Percentiles rank a stretch among this genome's conserved stretches.
These are phyloP conservation scores for Vollenhovia emeryi DNA, from an alignment of 1,140 invertebrate genomes.

Conservation along the genomic window DNA sequence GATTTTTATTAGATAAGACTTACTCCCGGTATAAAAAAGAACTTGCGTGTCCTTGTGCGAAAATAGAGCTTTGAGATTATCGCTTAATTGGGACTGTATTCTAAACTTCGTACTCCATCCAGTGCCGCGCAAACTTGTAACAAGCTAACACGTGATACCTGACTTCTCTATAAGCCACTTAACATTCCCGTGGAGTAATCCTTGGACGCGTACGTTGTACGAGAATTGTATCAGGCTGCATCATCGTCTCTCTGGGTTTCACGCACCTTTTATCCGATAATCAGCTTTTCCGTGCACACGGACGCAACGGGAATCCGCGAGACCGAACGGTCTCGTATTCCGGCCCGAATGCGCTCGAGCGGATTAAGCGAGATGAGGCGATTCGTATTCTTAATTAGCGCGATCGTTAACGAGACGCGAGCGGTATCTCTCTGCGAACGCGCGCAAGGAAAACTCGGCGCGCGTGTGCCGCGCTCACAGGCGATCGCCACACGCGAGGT, in stretches of 20 bases:
- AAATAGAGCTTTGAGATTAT: not conserved
- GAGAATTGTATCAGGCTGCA: constrained; percentile 25
- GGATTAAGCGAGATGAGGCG: constrained; percentile 41
- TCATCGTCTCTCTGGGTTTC: constrained; percentile 26
- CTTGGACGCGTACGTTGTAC: not conserved
- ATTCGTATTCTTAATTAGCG: constrained; percentile 46
- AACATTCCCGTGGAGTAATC: constrained; percentile 21
- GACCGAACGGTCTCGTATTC: constrained; percentile 32
- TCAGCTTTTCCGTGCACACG: constrained; percentile 30
- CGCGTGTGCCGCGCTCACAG: not conserved
- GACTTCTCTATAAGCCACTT: constrained; percentile 27
- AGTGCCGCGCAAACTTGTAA: constrained; percentile 17
- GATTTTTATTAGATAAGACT: not conserved
- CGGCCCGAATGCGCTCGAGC: not conserved
- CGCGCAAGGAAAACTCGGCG: not conserved
- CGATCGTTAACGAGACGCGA: constrained; percentile 32
- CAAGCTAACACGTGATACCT: constrained; percentile 17
- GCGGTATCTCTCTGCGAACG: constrained; percentile 15
- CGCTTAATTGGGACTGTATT: not conserved
- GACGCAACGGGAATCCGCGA: constrained; percentile 27
- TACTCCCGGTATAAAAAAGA: not conserved
- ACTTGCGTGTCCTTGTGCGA: not conserved
- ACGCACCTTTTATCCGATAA: constrained; percentile 36
- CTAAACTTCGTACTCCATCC: not conserved
- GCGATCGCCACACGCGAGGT: not conserved